phyloP scores from a whole-genome alignment of 2,888 invertebrate species.

The Adela reaumurella region DNA sequence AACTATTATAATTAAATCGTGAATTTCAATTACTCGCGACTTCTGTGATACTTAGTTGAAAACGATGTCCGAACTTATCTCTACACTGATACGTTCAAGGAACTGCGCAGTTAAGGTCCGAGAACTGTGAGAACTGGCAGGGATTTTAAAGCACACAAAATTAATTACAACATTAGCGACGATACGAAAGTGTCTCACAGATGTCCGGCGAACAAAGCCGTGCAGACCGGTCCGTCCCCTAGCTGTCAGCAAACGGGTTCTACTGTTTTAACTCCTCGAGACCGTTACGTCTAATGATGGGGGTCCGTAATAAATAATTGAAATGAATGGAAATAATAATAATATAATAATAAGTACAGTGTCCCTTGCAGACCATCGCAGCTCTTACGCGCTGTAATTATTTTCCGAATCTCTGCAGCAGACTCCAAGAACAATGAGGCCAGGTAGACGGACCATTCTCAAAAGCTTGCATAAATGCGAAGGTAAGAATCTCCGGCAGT shows the following conservation, averaged over 20 bases:
- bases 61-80: too few species aligned
- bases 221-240: conserved; percentile 40
- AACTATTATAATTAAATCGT: too few species aligned
- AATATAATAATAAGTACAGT: conserved; percentile 17
- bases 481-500: conserved; percentile 27
- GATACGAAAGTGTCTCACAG: conserved; percentile 36
- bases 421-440: conserved; percentile 45
- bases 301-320: conserved; percentile 45
- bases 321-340: conserved; percentile 25
- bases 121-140: too few species aligned
- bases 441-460: conserved; percentile 43
- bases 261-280: conserved; percentile 51
- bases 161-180: conserved; percentile 31
- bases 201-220: conserved; percentile 22
- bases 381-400: conserved; percentile 28
- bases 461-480: conserved; percentile 38
- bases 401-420: conserved; percentile 46
- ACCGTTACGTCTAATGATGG: conserved; percentile 57
- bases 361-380: background rate
- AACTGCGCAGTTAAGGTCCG: too few species aligned
- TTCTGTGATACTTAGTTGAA: too few species aligned
- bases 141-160: conserved; percentile 3
- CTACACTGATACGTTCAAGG: too few species aligned
- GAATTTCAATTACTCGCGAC: too few species aligned
- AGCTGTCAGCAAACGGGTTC: conserved; percentile 40